phyloP scores from a whole-genome alignment of 1,140 invertebrate genomes.

The Matsumurasca onukii region DNA sequence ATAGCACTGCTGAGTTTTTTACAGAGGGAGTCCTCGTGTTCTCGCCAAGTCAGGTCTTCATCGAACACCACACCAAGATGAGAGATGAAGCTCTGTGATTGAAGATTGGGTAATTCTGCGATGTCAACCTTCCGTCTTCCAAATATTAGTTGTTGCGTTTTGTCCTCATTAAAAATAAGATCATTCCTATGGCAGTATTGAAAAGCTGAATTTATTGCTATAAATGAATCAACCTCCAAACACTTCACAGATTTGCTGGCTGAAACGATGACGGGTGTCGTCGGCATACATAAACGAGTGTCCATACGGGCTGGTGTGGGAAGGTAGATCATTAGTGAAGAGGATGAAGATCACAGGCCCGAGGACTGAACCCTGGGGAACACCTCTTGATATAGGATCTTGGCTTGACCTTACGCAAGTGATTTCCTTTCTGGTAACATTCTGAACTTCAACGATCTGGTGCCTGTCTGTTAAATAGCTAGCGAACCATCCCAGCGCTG shows the following conservation, averaged over 20 bases:
- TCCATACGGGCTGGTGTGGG: not conserved
- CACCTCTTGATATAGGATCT: not conserved
- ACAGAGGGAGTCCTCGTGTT: not conserved
- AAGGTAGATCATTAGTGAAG: not conserved
- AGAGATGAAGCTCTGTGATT: not conserved
- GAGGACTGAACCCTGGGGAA: not conserved
- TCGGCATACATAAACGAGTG: constrained; percentile 1
- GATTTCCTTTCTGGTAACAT: not conserved
- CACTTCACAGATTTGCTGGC: not conserved
- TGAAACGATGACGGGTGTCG: not conserved
- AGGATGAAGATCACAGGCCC: constrained; percentile 12
- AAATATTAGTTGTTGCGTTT: not conserved
- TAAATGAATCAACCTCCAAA: constrained; percentile 5
- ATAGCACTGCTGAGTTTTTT: not conserved
- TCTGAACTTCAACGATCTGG: not conserved
- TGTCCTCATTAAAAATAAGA: not conserved
- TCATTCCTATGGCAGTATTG: constrained; percentile 1
- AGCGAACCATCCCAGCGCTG: not conserved
- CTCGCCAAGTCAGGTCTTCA: not conserved
- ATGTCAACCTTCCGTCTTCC: not conserved
- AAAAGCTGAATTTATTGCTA: not conserved
- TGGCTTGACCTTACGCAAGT: not conserved
- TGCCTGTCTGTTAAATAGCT: constrained; percentile 2
- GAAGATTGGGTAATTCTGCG: not conserved
- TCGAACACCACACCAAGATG: constrained; percentile 8